A percentile compares a stretch with the other conserved stretches of the same genome.
These are phyloP conservation scores for Balearica regulorum DNA, from an alignment of 2,797 vertebrate genomes.

Conservation along the genomic window DNA sequence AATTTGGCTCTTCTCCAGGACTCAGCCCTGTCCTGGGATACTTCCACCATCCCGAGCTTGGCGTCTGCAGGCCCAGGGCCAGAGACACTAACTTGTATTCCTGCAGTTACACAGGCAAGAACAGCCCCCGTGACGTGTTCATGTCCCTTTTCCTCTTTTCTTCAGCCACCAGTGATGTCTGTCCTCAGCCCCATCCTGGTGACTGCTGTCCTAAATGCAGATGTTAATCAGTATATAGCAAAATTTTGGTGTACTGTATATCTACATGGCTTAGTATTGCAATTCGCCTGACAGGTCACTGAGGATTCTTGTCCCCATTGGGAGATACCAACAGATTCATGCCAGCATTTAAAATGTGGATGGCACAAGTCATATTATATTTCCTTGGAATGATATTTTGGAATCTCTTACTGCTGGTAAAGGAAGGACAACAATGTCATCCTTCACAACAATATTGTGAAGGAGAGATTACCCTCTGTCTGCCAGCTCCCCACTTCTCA, in stretches of 20 bases:
- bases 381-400: neutral
- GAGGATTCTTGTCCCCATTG: neutral
- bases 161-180: neutral
- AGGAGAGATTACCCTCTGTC: neutral
- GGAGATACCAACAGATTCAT: neutral
- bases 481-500: neutral
- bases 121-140: neutral
- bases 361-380: neutral
- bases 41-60: neutral
- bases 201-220: neutral
- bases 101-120: neutral
- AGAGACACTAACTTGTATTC: neutral
- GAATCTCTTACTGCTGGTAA: neutral
- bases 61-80: neutral
- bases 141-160: neutral
- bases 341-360: neutral
- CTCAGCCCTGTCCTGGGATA: neutral
- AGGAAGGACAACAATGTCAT: neutral
- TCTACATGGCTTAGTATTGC: neutral
- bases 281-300: neutral
- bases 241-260: neutral
- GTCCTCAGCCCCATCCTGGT: neutral
- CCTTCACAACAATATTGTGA: neutral
- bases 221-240: neutral
- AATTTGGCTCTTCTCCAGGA: neutral